Conservation (phyloP, 2,797 vertebrate genomes). For the Amblyopsis hoosieri region DNA sequence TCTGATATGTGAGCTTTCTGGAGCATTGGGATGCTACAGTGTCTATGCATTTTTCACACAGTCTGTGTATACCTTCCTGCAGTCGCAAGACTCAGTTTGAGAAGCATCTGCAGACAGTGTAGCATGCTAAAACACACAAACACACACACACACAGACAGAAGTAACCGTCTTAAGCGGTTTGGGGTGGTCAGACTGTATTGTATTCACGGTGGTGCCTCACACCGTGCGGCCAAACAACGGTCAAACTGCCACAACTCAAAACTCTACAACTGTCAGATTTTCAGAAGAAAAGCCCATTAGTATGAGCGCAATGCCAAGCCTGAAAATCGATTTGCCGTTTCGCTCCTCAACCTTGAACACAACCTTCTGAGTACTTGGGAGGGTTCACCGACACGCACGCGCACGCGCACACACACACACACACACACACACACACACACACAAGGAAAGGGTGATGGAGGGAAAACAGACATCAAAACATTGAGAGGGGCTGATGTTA, state of each 20-base stretch:
- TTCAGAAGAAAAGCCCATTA: slow-evolving; percentile 50
- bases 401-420: no score
- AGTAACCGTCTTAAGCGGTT: background rate
- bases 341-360: slow-evolving; percentile 54
- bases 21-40: background rate
- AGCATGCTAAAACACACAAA: no score
- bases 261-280: slow-evolving; percentile 12
- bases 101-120: no score
- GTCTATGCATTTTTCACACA: background rate
- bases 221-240: slow-evolving; percentile 14
- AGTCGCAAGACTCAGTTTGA: no score
- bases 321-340: slow-evolving; percentile 64
- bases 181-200: slow-evolving; percentile 24
- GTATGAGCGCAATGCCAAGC: slow-evolving; percentile 40
- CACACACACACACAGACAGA: background rate
- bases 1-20: background rate
- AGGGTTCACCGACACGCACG: background rate
- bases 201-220: slow-evolving; percentile 15
- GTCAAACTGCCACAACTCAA: no score
- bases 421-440: no score
- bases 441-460: no score
- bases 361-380: slow-evolving; percentile 41
- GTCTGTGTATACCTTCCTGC: background rate
- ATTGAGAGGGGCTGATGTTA: no score
- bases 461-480: background rate